A percentile compares a stretch with the other conserved stretches of the same genome.
Evolutionary conservation across 2,888 invertebrate genomes (phyloP).

Genomic region (Neria commutata): DNA sequence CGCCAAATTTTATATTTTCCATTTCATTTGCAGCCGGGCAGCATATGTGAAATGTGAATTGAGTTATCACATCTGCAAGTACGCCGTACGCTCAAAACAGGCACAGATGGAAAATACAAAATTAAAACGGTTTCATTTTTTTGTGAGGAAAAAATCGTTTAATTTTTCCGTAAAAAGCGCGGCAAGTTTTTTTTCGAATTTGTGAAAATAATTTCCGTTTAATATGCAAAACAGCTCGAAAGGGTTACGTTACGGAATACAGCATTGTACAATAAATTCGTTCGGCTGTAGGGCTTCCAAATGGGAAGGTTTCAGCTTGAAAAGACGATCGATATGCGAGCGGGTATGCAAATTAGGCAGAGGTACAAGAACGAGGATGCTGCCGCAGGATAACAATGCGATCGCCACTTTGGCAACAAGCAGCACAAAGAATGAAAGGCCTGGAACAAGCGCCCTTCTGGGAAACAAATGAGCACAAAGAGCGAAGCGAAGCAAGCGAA

Average conservation of each 20-base stretch:
- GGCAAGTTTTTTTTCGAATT: not conserved
- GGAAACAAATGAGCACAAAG: conserved; percentile 11
- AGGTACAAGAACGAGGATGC: conserved; percentile 1
- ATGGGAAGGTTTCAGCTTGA: no score
- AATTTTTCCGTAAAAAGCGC: not conserved
- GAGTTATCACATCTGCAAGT: conserved; percentile 6
- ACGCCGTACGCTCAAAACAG: not conserved
- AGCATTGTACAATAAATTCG: no score
- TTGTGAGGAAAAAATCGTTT: conserved; percentile 5
- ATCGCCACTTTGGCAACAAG: conserved; percentile 44
- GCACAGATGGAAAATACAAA: not conserved
- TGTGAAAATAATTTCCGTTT: not conserved
- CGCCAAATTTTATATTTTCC: not conserved
- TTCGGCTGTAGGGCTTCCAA: no score
- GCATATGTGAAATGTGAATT: not conserved
- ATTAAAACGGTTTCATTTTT: conserved; percentile 3
- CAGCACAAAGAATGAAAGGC: conserved; percentile 5
- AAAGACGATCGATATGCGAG: conserved; percentile 13
- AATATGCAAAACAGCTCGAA: conserved; percentile 12
- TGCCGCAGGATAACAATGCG: conserved; percentile 30
- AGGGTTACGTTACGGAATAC: conserved; percentile 11
- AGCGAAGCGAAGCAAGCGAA: not conserved
- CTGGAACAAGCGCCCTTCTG: conserved; percentile 45
- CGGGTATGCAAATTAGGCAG: conserved; percentile 5
- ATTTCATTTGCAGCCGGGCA: not conserved